Conservation (phyloP, 2,888 invertebrate genomes). For the Trichogramma evanescens region DNA sequence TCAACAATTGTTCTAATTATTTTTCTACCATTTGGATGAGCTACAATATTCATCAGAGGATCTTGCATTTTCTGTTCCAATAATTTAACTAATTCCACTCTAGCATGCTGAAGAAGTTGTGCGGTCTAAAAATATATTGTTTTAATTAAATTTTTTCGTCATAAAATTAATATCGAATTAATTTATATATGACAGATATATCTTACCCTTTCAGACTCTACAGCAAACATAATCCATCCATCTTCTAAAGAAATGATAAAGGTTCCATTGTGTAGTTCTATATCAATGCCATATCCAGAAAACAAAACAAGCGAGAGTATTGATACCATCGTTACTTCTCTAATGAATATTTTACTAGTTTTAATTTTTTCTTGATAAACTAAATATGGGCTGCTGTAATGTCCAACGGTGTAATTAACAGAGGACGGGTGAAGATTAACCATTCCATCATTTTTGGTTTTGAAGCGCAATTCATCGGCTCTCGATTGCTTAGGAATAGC, state of each 20-base stretch:
- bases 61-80: constrained; percentile 79
- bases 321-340: constrained; percentile 76
- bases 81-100: constrained; percentile 67
- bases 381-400: constrained; percentile 68
- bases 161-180: neutral
- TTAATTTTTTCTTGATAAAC: constrained; percentile 80
- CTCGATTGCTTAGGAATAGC: constrained; percentile 66
- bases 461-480: constrained; percentile 67
- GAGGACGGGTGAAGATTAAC: constrained; percentile 72
- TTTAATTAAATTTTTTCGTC: constrained; percentile 4
- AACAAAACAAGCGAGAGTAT: constrained; percentile 60
- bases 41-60: constrained; percentile 66
- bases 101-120: constrained; percentile 72
- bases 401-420: constrained; percentile 59
- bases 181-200: neutral
- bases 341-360: constrained; percentile 70
- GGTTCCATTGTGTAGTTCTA: constrained; percentile 66
- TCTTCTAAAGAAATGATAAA: constrained; percentile 70
- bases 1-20: constrained; percentile 72
- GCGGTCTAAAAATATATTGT: constrained; percentile 55
- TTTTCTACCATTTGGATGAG: constrained; percentile 67
- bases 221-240: constrained; percentile 77
- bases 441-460: constrained; percentile 67
- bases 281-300: constrained; percentile 64
- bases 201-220: constrained; percentile 65